A percentile compares a stretch with the other conserved stretches of the same genome.
These are phyloP conservation scores for Scleropages formosus DNA, from an alignment of 2,797 vertebrate species.

Conservation along the genomic window DNA sequence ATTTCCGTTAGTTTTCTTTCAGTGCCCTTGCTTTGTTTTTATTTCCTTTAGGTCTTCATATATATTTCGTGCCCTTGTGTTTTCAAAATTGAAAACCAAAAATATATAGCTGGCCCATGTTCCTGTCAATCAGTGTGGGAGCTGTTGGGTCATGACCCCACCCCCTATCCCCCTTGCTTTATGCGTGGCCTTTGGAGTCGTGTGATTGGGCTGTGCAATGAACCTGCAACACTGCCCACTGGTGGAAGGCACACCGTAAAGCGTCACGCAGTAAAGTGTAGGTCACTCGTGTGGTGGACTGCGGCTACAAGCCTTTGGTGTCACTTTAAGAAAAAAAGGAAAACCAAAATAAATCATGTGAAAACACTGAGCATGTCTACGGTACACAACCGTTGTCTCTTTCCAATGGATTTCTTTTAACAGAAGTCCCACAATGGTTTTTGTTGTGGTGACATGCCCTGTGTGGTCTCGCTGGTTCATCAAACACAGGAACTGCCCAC, in stretches of 20 bases:
- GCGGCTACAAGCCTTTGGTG: slow-evolving; percentile 71
- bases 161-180: slow-evolving; percentile 42
- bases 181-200: slow-evolving; percentile 47
- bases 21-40: slow-evolving; percentile 46
- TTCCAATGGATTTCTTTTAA: neutral
- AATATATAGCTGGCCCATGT: slow-evolving; percentile 47
- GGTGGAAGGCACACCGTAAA: slow-evolving; percentile 56
- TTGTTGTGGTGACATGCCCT: slow-evolving; percentile 15
- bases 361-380: slow-evolving; percentile 1
- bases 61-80: slow-evolving; percentile 29
- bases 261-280: slow-evolving; percentile 58
- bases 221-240: slow-evolving; percentile 59
- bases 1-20: slow-evolving; percentile 43
- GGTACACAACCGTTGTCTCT: slow-evolving; percentile 12
- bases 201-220: slow-evolving; percentile 46
- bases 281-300: slow-evolving; percentile 58
- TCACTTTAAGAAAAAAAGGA: slow-evolving; percentile 53
- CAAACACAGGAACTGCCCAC: neutral
- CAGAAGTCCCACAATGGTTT: slow-evolving; percentile 10
- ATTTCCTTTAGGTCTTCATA: slow-evolving; percentile 30
- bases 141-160: slow-evolving; percentile 49
- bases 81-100: slow-evolving; percentile 46
- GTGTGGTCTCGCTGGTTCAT: neutral
- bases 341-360: slow-evolving; percentile 44
- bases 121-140: slow-evolving; percentile 49